Evolutionary conservation across 2,888 invertebrate species (phyloP).

Genomic region (Callyntrura guangdongensis): DNA sequence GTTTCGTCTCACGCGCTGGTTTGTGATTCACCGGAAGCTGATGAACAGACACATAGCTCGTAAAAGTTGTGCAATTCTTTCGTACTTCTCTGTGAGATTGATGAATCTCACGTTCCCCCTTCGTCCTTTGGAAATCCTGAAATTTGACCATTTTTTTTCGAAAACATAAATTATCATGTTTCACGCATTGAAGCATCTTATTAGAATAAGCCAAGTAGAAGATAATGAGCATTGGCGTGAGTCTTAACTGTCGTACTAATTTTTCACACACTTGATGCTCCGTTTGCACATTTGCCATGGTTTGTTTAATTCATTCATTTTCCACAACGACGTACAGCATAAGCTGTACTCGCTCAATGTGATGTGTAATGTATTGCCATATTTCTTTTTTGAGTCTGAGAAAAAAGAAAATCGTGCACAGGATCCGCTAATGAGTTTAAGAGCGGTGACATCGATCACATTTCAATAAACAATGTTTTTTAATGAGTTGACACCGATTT

Average conservation of each 20-base stretch:
- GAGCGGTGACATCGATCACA: conserved; percentile 77
- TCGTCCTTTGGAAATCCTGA: neutral
- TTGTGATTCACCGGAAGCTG: neutral
- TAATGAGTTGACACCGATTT: conserved; percentile 81
- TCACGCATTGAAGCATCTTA: neutral
- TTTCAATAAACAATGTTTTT: conserved; percentile 84
- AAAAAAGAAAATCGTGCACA: conserved; percentile 54
- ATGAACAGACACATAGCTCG: neutral
- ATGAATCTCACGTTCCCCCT: conserved; percentile 14
- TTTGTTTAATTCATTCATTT: conserved; percentile 9
- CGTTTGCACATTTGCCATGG: neutral
- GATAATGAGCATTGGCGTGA: neutral
- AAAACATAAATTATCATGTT: conserved; percentile 3
- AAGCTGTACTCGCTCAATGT: neutral
- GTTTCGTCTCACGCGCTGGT: neutral
- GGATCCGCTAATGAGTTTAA: conserved; percentile 83
- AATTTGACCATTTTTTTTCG: neutral
- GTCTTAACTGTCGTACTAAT: neutral
- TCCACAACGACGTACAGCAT: neutral
- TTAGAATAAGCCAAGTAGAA: neutral
- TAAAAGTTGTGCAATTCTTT: neutral
- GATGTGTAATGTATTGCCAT: neutral
- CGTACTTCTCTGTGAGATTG: neutral
- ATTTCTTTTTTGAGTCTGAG: neutral
- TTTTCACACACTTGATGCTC: neutral